Evolutionary conservation across 2,113 vertebrate species (phyloP).

Genomic region (Caranx melampygus): DNA sequence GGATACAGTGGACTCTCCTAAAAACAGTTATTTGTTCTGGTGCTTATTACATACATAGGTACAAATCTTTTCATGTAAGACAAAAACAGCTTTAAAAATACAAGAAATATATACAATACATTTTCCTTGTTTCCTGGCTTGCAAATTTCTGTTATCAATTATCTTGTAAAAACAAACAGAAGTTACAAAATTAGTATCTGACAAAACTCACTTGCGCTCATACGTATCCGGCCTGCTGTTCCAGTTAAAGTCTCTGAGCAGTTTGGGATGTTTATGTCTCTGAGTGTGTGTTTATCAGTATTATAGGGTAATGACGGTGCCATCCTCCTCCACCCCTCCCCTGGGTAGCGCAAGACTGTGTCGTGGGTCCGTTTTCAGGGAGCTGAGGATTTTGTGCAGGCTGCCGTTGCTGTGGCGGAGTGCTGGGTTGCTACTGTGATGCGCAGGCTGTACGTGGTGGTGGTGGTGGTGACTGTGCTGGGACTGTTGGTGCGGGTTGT

Average conservation of each 20-base stretch:
- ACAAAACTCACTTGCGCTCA: conserved; percentile 57
- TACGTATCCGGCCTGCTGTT: conserved; percentile 57
- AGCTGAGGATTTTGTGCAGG: conserved; percentile 93
- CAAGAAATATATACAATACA: conserved; percentile 64
- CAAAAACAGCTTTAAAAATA: conserved; percentile 64
- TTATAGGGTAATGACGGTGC: conserved; percentile 97
- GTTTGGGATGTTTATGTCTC: conserved; percentile 50
- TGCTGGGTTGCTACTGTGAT: conserved; percentile 82
- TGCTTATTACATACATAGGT: conserved; percentile 62
- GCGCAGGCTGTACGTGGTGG: conserved; percentile 59
- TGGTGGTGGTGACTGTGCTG: conserved; percentile 69
- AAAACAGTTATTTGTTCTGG: conserved; percentile 69
- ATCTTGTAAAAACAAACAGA: conserved; percentile 56
- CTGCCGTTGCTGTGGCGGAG: conserved; percentile 92
- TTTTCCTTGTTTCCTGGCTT: conserved; percentile 51
- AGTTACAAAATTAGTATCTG: conserved; percentile 65
- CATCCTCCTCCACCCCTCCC: conserved; percentile 96
- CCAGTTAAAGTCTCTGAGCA: conserved; percentile 79
- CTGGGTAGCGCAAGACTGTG: conserved; percentile 93
- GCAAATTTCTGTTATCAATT: conserved; percentile 55
- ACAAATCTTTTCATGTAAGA: conserved; percentile 65
- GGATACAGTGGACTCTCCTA: conserved; percentile 71
- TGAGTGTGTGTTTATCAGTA: conserved; percentile 58
- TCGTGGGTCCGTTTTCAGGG: conserved; percentile 93
- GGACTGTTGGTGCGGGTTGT: conserved; percentile 63